Base-by-base conservation (phyloP, 2,888 invertebrate species). In the Salticus scenicus region DNA sequence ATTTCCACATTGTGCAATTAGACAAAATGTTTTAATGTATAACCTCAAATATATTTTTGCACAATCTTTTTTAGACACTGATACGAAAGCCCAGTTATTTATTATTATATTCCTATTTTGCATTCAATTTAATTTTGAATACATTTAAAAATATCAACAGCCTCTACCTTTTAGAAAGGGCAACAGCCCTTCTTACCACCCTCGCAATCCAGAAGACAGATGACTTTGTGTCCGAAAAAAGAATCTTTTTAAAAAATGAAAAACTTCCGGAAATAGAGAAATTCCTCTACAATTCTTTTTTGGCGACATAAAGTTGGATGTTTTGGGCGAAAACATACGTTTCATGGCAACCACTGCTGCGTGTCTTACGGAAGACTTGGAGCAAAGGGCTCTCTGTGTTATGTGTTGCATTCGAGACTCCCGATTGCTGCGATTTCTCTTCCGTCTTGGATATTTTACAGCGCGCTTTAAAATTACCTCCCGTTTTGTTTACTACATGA, bases 381-480 rank as follows among this genome's bases (percentile, higher is more conserved):
- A 33, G 74, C 41, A 17, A n/a, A n/a, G n/a, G 41, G 31, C 41
- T 51, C 42, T 42, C 72, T 64, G 72, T 72, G n/a, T n/a, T 42
- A 67, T 47, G 75, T 67, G 75, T 30, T 28, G 72, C 79, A 79
- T 64, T 64, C 64, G 71, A 64, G 71, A 79, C 79, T 72, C 79
- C n/a, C 79, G 79, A 72, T 79, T 79, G 79, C 79, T 67, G 30
- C 70, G 30, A 41, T 7, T 0, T 78, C n/a, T 17, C 41, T 70
- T 30, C 17, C 41, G 27, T 20, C 42, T 47, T 2, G 27, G 33
- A 31, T 47, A 17, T 47, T 47, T 5, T 10, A 5, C 37, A 37
- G 5, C 37, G 12, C 37, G 5, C 12, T 37, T 37, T n/a, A n/a
- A n/a, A n/a, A n/a, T n/a, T n/a, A n/a, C n/a, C n/a, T n/a, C n/a